Evolutionary conservation across 2,113 vertebrate genomes (phyloP), one percentile per base, ranked within the genome.

Genomic region (Chlorodrepanis virens): DNA sequence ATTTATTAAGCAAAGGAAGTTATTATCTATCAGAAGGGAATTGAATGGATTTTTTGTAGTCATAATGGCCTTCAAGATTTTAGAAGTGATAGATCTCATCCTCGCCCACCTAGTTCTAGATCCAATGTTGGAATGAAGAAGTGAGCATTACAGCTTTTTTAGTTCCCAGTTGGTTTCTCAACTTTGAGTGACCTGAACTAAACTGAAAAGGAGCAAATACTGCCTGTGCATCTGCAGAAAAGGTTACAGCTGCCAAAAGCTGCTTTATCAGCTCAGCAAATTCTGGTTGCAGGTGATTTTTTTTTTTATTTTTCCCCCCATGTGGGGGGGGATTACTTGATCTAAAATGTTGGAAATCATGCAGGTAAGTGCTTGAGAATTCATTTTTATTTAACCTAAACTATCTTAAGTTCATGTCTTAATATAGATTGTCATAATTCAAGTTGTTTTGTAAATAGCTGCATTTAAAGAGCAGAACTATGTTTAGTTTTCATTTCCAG

Each of bases 101-200:
- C 86, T 93, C 24, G 1, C 83, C 83, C 80, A 92, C 86, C 90
- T 89, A 71, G 64, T 93, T 93, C 92, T 83, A 83, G 89, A 89
- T 90, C 54, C 1, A 13, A 45, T 67, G 29, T 16, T 93, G 89
- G 89, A 94, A 90, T 16, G 75, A 78, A 86, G 67, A 60, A 83
- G 33, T 5, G 4, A 93, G 25, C 33, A 6, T 72, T 93, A 50
- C 35, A 65, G 75, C 59, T 88, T 90, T 65, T 83, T 68, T 37
- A 56, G 59, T 90, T 95, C 92, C 88, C 94, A 89, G 37, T 90
- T 89, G 86, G 75, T 90, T 92, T 90, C 63, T 96, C 86, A 90
- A 92, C 94, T 97, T 93, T 63, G 79, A 90, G 76, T 92, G 92
- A 96, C 81, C 80, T 89, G 89, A 88, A 56, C 86, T 81, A 86